Evolutionary conservation across 1,140 invertebrate species (phyloP).

Genomic region (Papilio helenus): DNA sequence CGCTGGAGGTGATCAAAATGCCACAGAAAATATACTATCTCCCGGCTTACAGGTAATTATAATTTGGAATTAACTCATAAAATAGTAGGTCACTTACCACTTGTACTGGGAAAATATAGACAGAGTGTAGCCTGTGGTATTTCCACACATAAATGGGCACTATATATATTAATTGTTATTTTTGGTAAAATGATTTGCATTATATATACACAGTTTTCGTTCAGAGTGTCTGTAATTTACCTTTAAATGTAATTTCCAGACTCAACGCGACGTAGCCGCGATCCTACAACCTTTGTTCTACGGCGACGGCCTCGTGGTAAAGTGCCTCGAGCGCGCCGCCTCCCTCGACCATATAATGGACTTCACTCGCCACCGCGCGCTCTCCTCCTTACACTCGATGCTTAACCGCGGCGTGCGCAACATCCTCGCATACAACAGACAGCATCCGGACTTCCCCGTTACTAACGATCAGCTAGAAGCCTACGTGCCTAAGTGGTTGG

Average conservation of each 20-base stretch:
- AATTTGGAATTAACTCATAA: background rate
- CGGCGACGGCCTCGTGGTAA: slow-evolving; percentile 95
- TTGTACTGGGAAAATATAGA: too few relatives aligned
- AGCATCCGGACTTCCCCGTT: slow-evolving; percentile 97
- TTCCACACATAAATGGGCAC: too few relatives aligned
- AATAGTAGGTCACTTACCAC: background rate
- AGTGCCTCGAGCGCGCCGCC: slow-evolving; percentile 95
- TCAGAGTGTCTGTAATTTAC: too few relatives aligned
- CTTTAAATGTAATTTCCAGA: slow-evolving; percentile 69
- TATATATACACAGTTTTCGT: too few relatives aligned
- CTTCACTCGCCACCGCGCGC: slow-evolving; percentile 96
- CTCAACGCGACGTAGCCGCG: slow-evolving; percentile 94
- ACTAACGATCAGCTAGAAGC: slow-evolving; percentile 95
- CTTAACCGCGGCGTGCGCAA: slow-evolving; percentile 94
- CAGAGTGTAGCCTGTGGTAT: too few relatives aligned
- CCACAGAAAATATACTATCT: slow-evolving; percentile 89
- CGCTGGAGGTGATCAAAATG: slow-evolving; percentile 73
- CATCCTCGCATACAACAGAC: slow-evolving; percentile 90
- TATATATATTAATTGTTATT: too few relatives aligned
- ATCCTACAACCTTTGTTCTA: slow-evolving; percentile 94
- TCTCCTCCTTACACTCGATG: slow-evolving; percentile 99
- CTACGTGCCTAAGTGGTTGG: slow-evolving; percentile 96
- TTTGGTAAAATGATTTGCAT: too few relatives aligned
- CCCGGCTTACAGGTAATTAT: slow-evolving; percentile 88
- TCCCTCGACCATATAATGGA: slow-evolving; percentile 99